Base-by-base conservation (phyloP, 1,140 invertebrate genomes). In the Trissolcus basalis region DNA sequence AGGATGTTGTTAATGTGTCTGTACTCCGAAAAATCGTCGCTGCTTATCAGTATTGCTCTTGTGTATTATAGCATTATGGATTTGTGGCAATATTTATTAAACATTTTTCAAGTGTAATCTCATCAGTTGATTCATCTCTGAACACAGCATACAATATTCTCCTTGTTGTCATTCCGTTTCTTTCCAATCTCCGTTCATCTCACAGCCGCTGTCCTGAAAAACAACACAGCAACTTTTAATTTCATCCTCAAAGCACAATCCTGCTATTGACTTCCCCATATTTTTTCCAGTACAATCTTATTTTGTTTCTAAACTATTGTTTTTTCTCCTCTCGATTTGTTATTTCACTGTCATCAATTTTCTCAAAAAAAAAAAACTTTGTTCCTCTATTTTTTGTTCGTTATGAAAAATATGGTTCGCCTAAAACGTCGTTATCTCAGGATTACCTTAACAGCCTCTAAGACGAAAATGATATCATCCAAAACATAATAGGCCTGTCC, bases 401-500 rank as follows among this genome's bases (percentile, higher is more conserved):
- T 27, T 27, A 3, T 1, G 6, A 27, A 27, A 27, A 27, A 6
- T 27, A 4, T 39, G 9, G n/a, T 39, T 9, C 9, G 36, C n/a
- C 9, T 39, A 11, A 39, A 39, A 39, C n/a, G 9, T 4, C 9
- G 36, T 39, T 3, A 11, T 39, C 36, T 39, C 9, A 39, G 13
- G 6, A 44, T n/a, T 12, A 44, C 11, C 11, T 44, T 71, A 79
- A 73, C 65, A 73, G 78, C 81, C 80, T 89, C 91, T 59, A 94
- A 88, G 10, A 94, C 89, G 81, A 98, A 96, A 0, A 98, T 85
- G 11, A 93, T 94, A 89, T 98, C 96, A 79, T 95, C 91, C 7
- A 98, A 89, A 90, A 95, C 95, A 87, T 97, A 98, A 86, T 94
- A 98, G 0, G 95, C 93, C 82, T 97, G 94, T 14, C 93, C 90